Percentiles rank a stretch among this genome's conserved stretches.
Evolutionary conservation across 2,888 invertebrate genomes (phyloP).

Genomic region (Eupithecia dodoneata): DNA sequence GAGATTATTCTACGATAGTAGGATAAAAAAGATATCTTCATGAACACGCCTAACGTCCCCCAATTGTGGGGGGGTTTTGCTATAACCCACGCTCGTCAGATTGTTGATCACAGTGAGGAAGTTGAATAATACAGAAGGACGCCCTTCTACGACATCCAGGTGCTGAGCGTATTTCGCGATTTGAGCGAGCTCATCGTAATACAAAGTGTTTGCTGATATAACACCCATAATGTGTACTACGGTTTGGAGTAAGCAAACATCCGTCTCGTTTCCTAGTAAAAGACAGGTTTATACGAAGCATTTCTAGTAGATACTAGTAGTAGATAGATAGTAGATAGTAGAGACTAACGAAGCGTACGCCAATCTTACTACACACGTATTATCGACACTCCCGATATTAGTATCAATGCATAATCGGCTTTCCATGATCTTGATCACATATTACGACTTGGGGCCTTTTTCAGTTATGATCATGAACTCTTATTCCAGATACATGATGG

Average conservation of each 20-base stretch:
- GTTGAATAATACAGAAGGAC: neutral
- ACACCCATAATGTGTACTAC: neutral
- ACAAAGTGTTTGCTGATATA: neutral
- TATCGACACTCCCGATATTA: neutral
- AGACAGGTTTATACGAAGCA: neutral
- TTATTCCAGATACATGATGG: neutral
- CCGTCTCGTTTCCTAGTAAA: neutral
- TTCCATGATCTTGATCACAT: neutral
- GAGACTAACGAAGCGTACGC: neutral
- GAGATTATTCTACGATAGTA: no score
- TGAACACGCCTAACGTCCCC: no score
- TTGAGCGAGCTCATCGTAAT: neutral
- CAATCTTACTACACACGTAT: neutral
- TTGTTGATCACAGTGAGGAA: neutral
- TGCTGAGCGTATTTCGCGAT: neutral
- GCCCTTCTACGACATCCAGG: neutral
- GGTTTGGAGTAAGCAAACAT: neutral
- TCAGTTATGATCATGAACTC: neutral
- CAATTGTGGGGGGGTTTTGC: neutral
- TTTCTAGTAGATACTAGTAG: neutral
- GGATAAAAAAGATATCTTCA: no score
- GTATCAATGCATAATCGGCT: neutral
- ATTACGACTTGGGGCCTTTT: neutral
- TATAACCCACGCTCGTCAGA: neutral
- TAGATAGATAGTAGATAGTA: no score